phyloP scores from a whole-genome alignment of 2,113 vertebrate genomes.

The Cryptoleucopteryx plumbea region DNA sequence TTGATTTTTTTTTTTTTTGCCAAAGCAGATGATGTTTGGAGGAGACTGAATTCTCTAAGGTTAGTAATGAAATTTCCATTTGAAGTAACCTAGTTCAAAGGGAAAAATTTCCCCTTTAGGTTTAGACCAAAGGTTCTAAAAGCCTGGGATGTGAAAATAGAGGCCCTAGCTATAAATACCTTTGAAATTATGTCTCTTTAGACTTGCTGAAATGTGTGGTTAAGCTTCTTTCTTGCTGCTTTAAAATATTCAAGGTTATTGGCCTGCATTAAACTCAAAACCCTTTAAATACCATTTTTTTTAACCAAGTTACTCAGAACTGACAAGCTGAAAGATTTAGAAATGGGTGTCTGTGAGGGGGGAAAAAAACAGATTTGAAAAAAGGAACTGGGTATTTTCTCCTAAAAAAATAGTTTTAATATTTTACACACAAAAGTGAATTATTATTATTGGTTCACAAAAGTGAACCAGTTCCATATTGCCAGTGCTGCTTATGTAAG shows the following conservation, averaged over 20 bases:
- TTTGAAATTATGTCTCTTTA: conserved; percentile 61
- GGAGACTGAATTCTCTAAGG: conserved; percentile 29
- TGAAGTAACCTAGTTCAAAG: conserved; percentile 65
- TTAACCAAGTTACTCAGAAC: conserved; percentile 25
- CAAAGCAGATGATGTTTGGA: conserved; percentile 30
- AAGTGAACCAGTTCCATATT: not conserved
- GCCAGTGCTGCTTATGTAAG: not conserved
- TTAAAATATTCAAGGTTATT: conserved; percentile 63
- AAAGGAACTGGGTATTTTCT: not conserved
- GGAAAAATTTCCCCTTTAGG: conserved; percentile 31
- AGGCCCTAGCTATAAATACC: conserved; percentile 19
- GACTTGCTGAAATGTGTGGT: conserved; percentile 54
- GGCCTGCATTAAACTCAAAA: conserved; percentile 52
- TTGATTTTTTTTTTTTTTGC: not conserved
- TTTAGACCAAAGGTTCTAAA: conserved; percentile 65
- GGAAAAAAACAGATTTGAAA: not conserved
- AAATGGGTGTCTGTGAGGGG: not conserved
- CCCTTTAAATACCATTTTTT: conserved; percentile 36
- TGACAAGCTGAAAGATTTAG: not conserved
- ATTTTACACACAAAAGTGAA: not conserved
- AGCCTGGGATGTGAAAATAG: conserved; percentile 61
- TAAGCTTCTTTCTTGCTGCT: conserved; percentile 52
- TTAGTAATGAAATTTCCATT: conserved; percentile 63
- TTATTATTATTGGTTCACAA: not conserved
- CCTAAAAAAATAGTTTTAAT: not conserved